These are phyloP conservation scores for Eolophus roseicapilla DNA, from an alignment of 2,113 vertebrate species.

Conservation along the genomic window DNA sequence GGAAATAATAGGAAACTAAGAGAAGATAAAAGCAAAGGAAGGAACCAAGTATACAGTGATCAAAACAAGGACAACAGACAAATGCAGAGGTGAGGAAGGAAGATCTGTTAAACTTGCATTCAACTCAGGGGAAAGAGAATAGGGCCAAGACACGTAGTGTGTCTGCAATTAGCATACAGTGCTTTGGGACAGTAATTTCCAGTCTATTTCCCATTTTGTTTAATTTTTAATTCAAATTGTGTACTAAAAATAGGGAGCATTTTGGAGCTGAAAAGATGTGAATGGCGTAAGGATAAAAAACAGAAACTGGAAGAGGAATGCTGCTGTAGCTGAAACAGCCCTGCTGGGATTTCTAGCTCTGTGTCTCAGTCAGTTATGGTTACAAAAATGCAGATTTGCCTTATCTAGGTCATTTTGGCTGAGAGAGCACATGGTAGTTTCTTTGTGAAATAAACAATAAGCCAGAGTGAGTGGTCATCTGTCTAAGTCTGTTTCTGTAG, in stretches of 20 bases:
- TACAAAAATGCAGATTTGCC: constrained; percentile 38
- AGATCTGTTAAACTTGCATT: constrained; percentile 9
- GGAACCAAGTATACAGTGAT: not conserved
- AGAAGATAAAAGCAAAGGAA: not conserved
- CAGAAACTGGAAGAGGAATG: not conserved
- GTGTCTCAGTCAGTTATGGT: not conserved
- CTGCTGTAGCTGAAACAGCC: not conserved
- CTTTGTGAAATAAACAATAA: constrained; percentile 42
- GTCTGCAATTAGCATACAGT: constrained; percentile 1
- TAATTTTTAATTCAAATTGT: constrained; percentile 60
- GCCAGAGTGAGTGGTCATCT: not conserved
- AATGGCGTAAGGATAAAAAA: not conserved
- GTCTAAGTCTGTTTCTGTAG: not conserved
- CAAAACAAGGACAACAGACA: not conserved
- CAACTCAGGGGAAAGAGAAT: not conserved
- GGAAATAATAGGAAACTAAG: not conserved
- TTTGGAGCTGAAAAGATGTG: constrained; percentile 33
- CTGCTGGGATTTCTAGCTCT: constrained; percentile 47
- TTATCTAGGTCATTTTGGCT: constrained; percentile 44
- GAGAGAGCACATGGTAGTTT: constrained; percentile 2
- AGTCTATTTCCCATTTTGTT: constrained; percentile 48
- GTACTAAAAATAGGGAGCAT: constrained; percentile 56
- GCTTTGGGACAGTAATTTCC: constrained; percentile 25
- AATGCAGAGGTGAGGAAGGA: not conserved
- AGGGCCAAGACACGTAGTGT: not conserved